phyloP scores from a whole-genome alignment of 2,888 invertebrate species.

The Diarsia brunnea region DNA sequence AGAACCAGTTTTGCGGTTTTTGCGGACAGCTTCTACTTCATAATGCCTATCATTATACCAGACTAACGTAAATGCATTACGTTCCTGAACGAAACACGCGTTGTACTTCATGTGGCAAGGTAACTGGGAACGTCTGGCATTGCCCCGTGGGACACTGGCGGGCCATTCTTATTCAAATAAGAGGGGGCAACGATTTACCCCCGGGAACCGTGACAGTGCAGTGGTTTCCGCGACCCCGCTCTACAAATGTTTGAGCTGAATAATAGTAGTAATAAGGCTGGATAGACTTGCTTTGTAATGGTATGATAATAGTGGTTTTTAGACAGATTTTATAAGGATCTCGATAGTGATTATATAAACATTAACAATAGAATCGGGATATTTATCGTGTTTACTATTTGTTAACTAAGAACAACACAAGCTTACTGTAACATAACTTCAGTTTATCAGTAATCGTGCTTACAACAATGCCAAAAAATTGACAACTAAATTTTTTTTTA shows the following conservation, averaged over 20 bases:
- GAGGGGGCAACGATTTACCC: conserved; percentile 83
- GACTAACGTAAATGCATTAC: conserved; percentile 68
- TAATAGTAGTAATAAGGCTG: conserved; percentile 55
- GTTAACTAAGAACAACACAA: no score
- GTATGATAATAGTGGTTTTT: conserved; percentile 37
- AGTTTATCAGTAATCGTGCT: no score
- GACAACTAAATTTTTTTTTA: no score
- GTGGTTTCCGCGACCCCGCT: conserved; percentile 56
- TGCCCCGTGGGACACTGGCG: conserved; percentile 75
- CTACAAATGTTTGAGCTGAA: conserved; percentile 65
- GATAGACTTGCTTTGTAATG: conserved; percentile 34
- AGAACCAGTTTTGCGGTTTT: background rate
- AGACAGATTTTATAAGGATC: background rate
- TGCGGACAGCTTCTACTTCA: conserved; percentile 23
- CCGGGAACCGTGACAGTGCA: conserved; percentile 75
- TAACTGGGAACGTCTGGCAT: conserved; percentile 74
- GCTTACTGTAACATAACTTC: no score
- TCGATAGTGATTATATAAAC: background rate
- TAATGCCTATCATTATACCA: conserved; percentile 36
- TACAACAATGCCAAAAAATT: no score
- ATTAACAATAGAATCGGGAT: no score
- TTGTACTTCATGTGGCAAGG: conserved; percentile 70
- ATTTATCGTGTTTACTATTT: no score
- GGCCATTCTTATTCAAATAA: conserved; percentile 89
- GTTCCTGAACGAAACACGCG: conserved; percentile 73